phyloP scores from a whole-genome alignment of 2,113 vertebrate genomes.

The Gulo gulo region DNA sequence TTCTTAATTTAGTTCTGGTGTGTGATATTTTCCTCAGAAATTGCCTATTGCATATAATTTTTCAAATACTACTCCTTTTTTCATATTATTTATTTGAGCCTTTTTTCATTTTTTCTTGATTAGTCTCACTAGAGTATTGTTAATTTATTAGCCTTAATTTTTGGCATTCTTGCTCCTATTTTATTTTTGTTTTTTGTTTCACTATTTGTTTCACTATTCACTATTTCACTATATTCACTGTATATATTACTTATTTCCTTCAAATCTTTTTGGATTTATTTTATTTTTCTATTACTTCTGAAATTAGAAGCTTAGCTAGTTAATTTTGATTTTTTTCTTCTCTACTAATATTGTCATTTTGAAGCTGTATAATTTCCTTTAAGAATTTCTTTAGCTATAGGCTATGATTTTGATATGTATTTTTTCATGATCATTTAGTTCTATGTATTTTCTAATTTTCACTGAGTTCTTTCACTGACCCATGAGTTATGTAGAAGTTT shows the following conservation, averaged over 20 bases:
- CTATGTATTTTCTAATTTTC: not conserved
- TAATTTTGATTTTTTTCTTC: not conserved
- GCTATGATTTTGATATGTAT: not conserved
- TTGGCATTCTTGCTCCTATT: not conserved
- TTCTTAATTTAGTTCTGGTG: not conserved
- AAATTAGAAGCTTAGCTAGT: not conserved
- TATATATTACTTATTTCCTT: not conserved
- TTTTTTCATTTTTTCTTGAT: not conserved
- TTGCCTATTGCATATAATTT: not conserved
- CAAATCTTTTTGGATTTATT: not conserved
- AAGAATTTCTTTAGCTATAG: not conserved
- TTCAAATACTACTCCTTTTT: not conserved
- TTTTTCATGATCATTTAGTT: not conserved
- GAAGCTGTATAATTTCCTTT: not conserved
- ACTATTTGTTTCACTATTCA: not conserved
- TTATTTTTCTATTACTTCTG: not conserved
- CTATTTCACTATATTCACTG: not conserved
- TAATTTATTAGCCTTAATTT: not conserved
- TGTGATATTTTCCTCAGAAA: not conserved
- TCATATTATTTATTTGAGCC: constrained; percentile 10
- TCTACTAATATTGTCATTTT: not conserved
- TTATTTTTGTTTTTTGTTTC: not conserved
- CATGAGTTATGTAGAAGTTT: not conserved
- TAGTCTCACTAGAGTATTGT: not conserved
- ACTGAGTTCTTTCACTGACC: not conserved